A percentile compares a stretch with the other conserved stretches of the same genome.
Conservation (phyloP, 30 jellyfish, hydroid and myxozoan species). For the Pelagia noctiluca region DNA sequence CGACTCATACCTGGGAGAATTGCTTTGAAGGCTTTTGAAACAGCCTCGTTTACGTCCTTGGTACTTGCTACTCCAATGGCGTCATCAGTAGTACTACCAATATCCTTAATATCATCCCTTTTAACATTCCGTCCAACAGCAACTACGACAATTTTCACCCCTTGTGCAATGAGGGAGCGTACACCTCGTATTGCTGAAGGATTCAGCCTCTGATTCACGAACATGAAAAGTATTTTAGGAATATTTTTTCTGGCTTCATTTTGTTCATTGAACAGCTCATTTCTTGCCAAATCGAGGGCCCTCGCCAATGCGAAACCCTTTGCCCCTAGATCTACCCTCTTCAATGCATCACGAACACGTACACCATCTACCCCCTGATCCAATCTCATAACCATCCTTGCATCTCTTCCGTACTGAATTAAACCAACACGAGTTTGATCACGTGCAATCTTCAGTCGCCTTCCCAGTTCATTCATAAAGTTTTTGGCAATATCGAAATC, state of each 20-base stretch:
- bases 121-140: conserved; percentile 9
- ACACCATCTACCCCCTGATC: neutral
- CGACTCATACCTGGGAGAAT: neutral
- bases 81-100: conserved; percentile 4
- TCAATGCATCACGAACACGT: neutral
- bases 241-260: conserved; percentile 62
- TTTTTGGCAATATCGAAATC: conserved; percentile 20
- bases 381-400: conserved; percentile 19
- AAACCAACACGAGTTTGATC: conserved; percentile 41
- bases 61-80: neutral
- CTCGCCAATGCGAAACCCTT: conserved; percentile 31
- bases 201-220: conserved; percentile 38
- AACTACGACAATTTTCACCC: conserved; percentile 38
- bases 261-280: conserved; percentile 8
- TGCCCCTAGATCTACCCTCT: neutral
- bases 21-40: neutral
- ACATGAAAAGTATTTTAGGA: conserved; percentile 63
- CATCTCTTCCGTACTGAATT: conserved; percentile 46
- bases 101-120: neutral
- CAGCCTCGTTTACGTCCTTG: neutral
- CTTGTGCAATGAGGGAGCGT: neutral
- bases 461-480: neutral
- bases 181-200: neutral
- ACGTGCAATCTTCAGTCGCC: conserved; percentile 28
- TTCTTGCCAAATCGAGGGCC: conserved; percentile 48